A percentile compares a stretch with the other conserved stretches of the same genome.
Evolutionary conservation across 2,888 invertebrate genomes (phyloP).

Genomic region (Tachina fera): DNA sequence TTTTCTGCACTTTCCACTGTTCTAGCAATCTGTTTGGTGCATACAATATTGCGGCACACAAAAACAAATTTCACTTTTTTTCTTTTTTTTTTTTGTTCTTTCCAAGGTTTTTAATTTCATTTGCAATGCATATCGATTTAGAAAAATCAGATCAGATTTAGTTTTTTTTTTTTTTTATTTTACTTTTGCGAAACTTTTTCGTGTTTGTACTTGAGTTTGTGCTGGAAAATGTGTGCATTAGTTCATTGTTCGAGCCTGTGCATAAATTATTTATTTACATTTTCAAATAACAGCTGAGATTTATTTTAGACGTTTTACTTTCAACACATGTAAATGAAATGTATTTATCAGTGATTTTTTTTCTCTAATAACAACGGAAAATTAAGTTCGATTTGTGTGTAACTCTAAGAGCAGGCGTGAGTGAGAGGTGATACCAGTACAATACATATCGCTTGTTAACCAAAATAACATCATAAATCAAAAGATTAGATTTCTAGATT

Average conservation of each 20-base stretch:
- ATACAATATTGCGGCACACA: background rate
- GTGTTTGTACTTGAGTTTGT: slow-evolving; percentile 41
- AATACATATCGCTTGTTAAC: too few relatives aligned
- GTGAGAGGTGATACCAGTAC: too few relatives aligned
- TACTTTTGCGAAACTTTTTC: slow-evolving; percentile 6
- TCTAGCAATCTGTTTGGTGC: background rate
- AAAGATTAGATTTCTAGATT: too few relatives aligned
- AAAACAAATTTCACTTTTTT: slow-evolving; percentile 18
- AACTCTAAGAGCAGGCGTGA: background rate
- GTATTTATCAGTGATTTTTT: slow-evolving; percentile 53
- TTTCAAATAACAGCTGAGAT: slow-evolving; percentile 77
- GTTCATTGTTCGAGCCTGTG: slow-evolving; percentile 73
- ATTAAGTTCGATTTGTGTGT: background rate
- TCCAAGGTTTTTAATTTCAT: slow-evolving; percentile 60
- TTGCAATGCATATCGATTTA: slow-evolving; percentile 64
- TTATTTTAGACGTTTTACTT: slow-evolving; percentile 75
- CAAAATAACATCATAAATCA: too few relatives aligned
- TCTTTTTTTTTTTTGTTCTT: background rate
- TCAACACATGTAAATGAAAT: slow-evolving; percentile 64
- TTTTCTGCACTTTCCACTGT: slow-evolving; percentile 25
- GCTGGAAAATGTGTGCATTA: slow-evolving; percentile 23
- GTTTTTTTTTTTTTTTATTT: slow-evolving; percentile 3
- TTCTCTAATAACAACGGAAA: background rate
- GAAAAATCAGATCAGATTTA: slow-evolving; percentile 53
- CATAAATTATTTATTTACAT: slow-evolving; percentile 78